Evolutionary conservation across 2,113 vertebrate species (phyloP), one percentile per base, ranked within the genome.

Genomic region (Myotis davidii): DNA sequence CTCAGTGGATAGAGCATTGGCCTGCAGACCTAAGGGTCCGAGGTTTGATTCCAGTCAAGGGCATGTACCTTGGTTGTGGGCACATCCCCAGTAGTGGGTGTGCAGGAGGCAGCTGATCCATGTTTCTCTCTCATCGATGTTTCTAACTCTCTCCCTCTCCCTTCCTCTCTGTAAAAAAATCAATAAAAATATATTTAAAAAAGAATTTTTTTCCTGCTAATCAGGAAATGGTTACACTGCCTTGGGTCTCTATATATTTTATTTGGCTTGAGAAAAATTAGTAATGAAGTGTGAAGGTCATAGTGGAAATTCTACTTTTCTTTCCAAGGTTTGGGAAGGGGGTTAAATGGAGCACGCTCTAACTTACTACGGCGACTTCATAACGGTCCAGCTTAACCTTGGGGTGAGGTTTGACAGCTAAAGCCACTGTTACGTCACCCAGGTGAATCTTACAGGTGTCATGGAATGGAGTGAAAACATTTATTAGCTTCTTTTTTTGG

Each of bases 271-370:
- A 94, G 54, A 94, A 90, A 45, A 94, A 91, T 45, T 97, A 96
- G 96, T 84, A 95, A 97, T 97, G 95, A 96, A 96, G 17, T 88
- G 4, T 94, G 45, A 97, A 88, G 74, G 88, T 59, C 27, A 32
- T 89, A 94, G 93, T 89, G 78, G 56, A 91, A 95, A 81, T 89
- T 73, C 21, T 78, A 50, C 70, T 94, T 97, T 95, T 72, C 74
- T 87, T 92, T 84, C 42, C 65, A 92, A 85, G 64, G 13, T 67
- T 45, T 77, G 37, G 20, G 70, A 37, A 20, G 20, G 69, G 9
- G 23, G 20, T 6, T 48, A 77, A 85, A 73, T 79, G 76, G 69
- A 90, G 27, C 64, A 88, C 20, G 83, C 21, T 50, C 64, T 61
- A 21, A 77, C 42, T 59, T 88, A 84, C 61, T 73, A 67, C 23